Evolutionary conservation across 64 coral and sea anemone genomes (phyloP).

Genomic region (Cladopsammia gracilis): DNA sequence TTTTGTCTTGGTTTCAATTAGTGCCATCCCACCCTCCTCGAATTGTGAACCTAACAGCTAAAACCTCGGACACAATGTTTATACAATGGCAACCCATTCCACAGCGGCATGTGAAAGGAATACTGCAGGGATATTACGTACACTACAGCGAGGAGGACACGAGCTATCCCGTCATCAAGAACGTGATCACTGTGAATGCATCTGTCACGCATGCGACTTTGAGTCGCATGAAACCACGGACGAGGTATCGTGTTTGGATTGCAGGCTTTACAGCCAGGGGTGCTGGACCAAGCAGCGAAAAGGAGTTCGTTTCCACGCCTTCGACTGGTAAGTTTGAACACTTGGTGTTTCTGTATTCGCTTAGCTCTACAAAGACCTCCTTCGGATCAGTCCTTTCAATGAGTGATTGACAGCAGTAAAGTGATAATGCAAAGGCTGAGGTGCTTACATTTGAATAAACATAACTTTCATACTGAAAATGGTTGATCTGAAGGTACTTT

Average conservation of each 20-base stretch:
- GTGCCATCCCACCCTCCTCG: slow-evolving; percentile 29
- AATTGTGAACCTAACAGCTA: neutral
- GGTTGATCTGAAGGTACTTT: too few relatives aligned
- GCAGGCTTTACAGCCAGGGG: slow-evolving; percentile 80
- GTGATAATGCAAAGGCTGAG: too few relatives aligned
- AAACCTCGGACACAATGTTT: slow-evolving; percentile 28
- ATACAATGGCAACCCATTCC: slow-evolving; percentile 76
- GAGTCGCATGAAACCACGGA: slow-evolving; percentile 45
- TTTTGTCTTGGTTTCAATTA: neutral
- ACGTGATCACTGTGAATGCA: slow-evolving; percentile 68
- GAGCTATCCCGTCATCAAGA: slow-evolving; percentile 23
- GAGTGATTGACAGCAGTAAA: too few relatives aligned
- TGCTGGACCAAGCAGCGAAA: slow-evolving; percentile 62
- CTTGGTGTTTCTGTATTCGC: neutral
- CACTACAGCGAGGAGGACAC: slow-evolving; percentile 64
- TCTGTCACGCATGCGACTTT: slow-evolving; percentile 48
- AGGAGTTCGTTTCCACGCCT: slow-evolving; percentile 39
- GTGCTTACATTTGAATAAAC: too few relatives aligned
- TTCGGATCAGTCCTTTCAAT: too few relatives aligned
- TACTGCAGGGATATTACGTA: slow-evolving; percentile 76
- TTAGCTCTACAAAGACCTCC: too few relatives aligned
- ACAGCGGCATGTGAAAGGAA: slow-evolving; percentile 49
- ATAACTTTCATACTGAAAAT: too few relatives aligned
- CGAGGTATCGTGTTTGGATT: slow-evolving; percentile 63
- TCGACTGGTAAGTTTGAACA: slow-evolving; percentile 31